Evolutionary conservation across 37 sponge, comb jelly and placozoan species (phyloP), one percentile per base, ranked within the genome.

Genomic region (Ephydatia muelleri): DNA sequence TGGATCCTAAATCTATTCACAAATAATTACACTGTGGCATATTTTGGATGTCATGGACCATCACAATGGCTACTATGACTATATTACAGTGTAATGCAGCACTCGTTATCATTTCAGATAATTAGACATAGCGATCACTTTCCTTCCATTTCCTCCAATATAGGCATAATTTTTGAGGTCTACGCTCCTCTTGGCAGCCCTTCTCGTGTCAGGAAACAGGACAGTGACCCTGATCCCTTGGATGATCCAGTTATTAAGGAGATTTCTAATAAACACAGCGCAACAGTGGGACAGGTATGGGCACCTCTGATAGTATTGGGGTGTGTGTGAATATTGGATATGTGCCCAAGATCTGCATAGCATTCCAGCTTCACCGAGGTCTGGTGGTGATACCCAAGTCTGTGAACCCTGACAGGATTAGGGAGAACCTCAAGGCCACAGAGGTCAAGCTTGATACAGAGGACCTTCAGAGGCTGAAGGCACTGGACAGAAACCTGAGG

Each of bases 91-190:
- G n/a, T n/a, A n/a, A n/a, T n/a, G n/a, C n/a, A n/a, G n/a, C n/a
- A n/a, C n/a, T n/a, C n/a, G n/a, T n/a, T n/a, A n/a, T n/a, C n/a
- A n/a, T n/a, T n/a, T n/a, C n/a, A 88, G 84, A 49, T 82, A 65
- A 93, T 90, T 80, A 88, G 91, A 47, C 75, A 88, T 33, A 82
- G 83, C 35, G 90, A 90, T 83, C 91, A 91, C 82, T 31, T n/a
- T n/a, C n/a, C n/a, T n/a, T n/a, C n/a, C n/a, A n/a, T n/a, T n/a
- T n/a, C n/a, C n/a, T n/a, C n/a, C n/a, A n/a, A n/a, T n/a, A n/a
- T 25, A 81, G 82, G 82, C 25, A 90, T 90, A 34, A 40, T 81
- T 12, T 25, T 90, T 31, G 86, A 90, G 78, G 78, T 86, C 32
- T 90, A 85, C 73, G 75, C 81, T 12, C 82, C 90, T 25, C 57